Conservation (phyloP, 2,113 vertebrate genomes). For the Stegastes partitus region DNA sequence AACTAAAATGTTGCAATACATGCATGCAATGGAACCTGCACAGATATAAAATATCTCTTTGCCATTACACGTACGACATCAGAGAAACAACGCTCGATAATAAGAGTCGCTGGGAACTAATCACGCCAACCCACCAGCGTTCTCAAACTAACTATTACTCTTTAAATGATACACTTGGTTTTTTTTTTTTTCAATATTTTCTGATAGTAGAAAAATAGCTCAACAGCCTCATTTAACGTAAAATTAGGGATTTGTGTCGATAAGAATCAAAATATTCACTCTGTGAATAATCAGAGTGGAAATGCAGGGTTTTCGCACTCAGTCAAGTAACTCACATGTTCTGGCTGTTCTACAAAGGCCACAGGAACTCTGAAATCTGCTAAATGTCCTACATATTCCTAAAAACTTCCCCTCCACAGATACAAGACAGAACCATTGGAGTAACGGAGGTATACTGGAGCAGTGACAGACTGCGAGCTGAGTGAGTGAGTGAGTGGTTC, state of each 20-base stretch:
- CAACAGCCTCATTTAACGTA: slow-evolving; percentile 61
- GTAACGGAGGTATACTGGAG: slow-evolving; percentile 65
- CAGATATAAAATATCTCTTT: slow-evolving; percentile 60
- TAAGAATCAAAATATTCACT: slow-evolving; percentile 68
- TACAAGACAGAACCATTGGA: slow-evolving; percentile 64
- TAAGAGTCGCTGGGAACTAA: slow-evolving; percentile 64
- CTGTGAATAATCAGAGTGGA: slow-evolving; percentile 65
- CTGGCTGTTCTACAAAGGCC: slow-evolving; percentile 79
- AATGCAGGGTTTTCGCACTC: slow-evolving; percentile 65
- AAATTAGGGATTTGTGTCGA: slow-evolving; percentile 65
- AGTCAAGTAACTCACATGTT: slow-evolving; percentile 72
- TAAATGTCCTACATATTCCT: slow-evolving; percentile 63
- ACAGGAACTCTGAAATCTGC: slow-evolving; percentile 68
- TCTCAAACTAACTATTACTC: slow-evolving; percentile 62
- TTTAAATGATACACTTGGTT: slow-evolving; percentile 68
- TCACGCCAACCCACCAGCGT: slow-evolving; percentile 58
- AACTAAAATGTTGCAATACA: slow-evolving; percentile 76
- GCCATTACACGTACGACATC: slow-evolving; percentile 62
- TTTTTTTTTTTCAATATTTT: slow-evolving; percentile 54
- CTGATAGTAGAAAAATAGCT: slow-evolving; percentile 82
- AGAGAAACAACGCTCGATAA: slow-evolving; percentile 65
- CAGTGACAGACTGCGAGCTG: slow-evolving; percentile 67
- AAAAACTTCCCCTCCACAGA: slow-evolving; percentile 71
- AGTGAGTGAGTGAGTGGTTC: slow-evolving; percentile 60
- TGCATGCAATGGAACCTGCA: slow-evolving; percentile 79